Percentiles rank a stretch among this genome's conserved stretches.
phyloP scores from a whole-genome alignment of 1,140 invertebrate species.

The Cotesia vestalis region DNA sequence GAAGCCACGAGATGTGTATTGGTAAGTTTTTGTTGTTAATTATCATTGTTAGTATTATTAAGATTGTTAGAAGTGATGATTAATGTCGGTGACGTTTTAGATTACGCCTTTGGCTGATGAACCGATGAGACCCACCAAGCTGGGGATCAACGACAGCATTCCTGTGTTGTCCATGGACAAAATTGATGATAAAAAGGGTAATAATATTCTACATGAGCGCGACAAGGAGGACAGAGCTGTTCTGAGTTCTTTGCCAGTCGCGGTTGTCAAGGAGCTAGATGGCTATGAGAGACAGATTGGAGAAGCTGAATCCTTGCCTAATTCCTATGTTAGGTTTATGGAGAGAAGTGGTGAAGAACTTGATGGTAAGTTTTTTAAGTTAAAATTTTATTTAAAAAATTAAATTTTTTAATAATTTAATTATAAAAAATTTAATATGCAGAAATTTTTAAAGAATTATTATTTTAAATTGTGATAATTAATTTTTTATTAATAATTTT shows the following conservation, averaged over 20 bases:
- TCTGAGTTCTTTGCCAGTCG: constrained; percentile 75
- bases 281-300: constrained; percentile 77
- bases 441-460: too few species aligned
- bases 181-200: constrained; percentile 53
- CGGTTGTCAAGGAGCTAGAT: constrained; percentile 80
- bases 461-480: too few species aligned
- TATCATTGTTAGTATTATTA: constrained; percentile 18
- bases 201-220: constrained; percentile 44
- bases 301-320: constrained; percentile 81
- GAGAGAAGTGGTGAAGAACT: constrained; percentile 94
- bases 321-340: constrained; percentile 89
- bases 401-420: too few species aligned
- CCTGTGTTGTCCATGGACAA: constrained; percentile 54
- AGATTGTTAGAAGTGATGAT: constrained; percentile 10
- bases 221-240: constrained; percentile 61
- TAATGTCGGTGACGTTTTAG: constrained; percentile 39
- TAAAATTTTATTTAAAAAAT: too few species aligned
- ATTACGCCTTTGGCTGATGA: constrained; percentile 59
- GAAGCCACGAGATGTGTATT: constrained; percentile 58
- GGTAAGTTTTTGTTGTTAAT: constrained; percentile 43
- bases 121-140: constrained; percentile 53
- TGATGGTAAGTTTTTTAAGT: constrained; percentile 73
- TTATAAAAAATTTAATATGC: background rate
- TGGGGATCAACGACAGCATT: constrained; percentile 56
- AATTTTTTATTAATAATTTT: too few species aligned